A percentile compares a stretch with the other conserved stretches of the same genome.
phyloP scores from a whole-genome alignment of 1,140 invertebrate genomes.

The Dolichoris vasculosae region DNA sequence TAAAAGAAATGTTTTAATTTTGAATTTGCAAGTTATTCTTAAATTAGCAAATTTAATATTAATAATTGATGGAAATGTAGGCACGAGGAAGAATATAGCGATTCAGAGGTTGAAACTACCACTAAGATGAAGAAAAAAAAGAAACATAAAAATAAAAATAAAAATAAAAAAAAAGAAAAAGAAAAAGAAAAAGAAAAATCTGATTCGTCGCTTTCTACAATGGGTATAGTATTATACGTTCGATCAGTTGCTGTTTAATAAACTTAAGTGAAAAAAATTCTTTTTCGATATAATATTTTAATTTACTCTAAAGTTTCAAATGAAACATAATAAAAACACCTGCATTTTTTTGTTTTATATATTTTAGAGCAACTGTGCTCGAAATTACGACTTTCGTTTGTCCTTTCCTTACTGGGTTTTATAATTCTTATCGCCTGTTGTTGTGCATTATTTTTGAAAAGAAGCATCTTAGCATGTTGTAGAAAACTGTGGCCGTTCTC shows the following conservation, averaged over 20 bases:
- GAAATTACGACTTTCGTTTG: conserved; percentile 51
- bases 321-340: too few species aligned
- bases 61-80: background rate
- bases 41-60: background rate
- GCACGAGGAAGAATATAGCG: background rate
- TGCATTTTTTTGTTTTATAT: background rate
- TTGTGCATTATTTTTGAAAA: conserved; percentile 62
- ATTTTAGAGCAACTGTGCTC: conserved; percentile 41
- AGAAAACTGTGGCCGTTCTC: conserved; percentile 54
- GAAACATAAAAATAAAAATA: background rate
- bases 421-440: conserved; percentile 63
- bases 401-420: conserved; percentile 50
- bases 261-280: background rate
- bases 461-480: conserved; percentile 54
- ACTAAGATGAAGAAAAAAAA: background rate
- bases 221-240: background rate
- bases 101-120: background rate
- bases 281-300: too few species aligned
- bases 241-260: background rate
- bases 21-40: background rate
- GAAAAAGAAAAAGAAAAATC: background rate
- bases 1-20: background rate
- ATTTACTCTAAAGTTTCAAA: too few species aligned
- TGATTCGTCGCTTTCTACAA: background rate
- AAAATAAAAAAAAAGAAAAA: background rate